Evolutionary conservation across 1,140 invertebrate genomes (phyloP), one percentile per base, ranked within the genome.

Genomic region (Manduca sexta): DNA sequence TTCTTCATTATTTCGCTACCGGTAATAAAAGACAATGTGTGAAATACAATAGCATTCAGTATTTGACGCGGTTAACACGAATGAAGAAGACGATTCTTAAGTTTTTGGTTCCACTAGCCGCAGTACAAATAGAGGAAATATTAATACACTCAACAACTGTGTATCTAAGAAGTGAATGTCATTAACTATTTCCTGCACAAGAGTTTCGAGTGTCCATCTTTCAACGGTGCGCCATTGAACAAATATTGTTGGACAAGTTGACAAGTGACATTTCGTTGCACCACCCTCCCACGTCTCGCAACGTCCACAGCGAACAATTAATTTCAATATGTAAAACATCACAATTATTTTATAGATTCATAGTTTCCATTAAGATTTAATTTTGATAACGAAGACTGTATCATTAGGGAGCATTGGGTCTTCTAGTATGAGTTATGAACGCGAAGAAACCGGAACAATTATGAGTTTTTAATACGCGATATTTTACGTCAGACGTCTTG

Each of bases 171-270:
- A 73, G 56, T 74, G 70, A 79, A 84, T 74, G 70, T 77, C 74
- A 75, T 79, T 78, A 81, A 72, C 53, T 53, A 69, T 79, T 79
- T 78, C 74, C 68, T 69, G 68, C 64, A 73, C 63, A 64, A 75
- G 72, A 65, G 64, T 64, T 64, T 78, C 68, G 67, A 83, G 79
- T 75, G 69, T 64, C 52, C 69, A 67, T 72, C 68, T 69, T 75
- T 70, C 56, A 69, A 65, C 63, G n/a, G n/a, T n/a, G 55, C 63
- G 66, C 63, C 69, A 72, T 84, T 84, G 74, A 80, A 84, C 75
- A 81, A 81, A 84, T 74, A 84, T 80, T 75, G 68, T 80, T 68
- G 52, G 69, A 82, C 71, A 77, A 78, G 73, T 77, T 69, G 68
- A 69, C 74, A 72, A 79, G 74, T 79, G 73, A 82, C 76, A 84